Evolutionary conservation across 2,797 vertebrate species (phyloP), one percentile per base, ranked within the genome.

Genomic region (Peromyscus nudipes): DNA sequence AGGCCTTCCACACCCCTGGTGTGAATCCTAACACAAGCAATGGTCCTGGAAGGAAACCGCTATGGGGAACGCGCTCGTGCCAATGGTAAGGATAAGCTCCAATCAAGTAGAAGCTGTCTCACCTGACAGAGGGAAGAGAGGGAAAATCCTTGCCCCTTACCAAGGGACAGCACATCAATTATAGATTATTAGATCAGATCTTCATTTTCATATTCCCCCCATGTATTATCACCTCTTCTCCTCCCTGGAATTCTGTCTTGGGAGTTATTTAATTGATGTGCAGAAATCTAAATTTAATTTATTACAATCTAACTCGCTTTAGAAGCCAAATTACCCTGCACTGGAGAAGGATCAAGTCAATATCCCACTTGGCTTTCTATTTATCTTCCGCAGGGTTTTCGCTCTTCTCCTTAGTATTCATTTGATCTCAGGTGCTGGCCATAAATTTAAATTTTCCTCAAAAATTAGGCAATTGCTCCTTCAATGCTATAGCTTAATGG

Each of bases 231-330:
- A 98, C 97, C 97, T 98, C 97, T 96, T 98, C 97, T 96, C 97
- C 98, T 97, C 96, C 96, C 95, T 96, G 98, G 96, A 98, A 98
- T 98, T 98, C 97, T 98, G 97, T 98, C 98, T 97, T 97, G 98
- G 98, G 98, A 99, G 98, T 98, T 99, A 98, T 98, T 98, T 98
- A 99, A 98, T 98, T 97, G 98, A 98, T 98, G 98, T 98, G 98
- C 97, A 98, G 98, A 98, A 99, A 99, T 98, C 98, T 98, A 99
- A 98, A 99, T 98, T 98, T 98, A 99, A 99, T 99, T 99, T 99
- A 99, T 98, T 98, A 98, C 98, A 97, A 98, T 98, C 98, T 98
- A 98, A 98, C 98, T 98, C 98, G 98, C 97, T 98, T 98, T 98
- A 98, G 98, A 98, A 98, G 97, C 98, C 98, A 98, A 99, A 99